Conservation (phyloP, 2,113 vertebrate genomes). For the Petaurus breviceps region DNA sequence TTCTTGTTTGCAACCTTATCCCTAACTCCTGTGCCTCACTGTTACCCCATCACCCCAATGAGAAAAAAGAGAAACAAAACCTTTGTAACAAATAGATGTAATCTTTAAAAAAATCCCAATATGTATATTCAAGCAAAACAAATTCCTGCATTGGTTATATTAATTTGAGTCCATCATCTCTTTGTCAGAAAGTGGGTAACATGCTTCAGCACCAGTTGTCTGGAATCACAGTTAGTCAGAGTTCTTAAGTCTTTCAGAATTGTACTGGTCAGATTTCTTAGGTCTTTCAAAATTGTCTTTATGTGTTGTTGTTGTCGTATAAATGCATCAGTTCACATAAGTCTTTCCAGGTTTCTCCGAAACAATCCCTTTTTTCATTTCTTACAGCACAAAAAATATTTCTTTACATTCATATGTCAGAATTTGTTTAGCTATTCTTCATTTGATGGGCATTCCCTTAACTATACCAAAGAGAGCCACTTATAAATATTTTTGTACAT, state of each 20-base stretch:
- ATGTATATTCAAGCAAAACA: background rate
- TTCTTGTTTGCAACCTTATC: background rate
- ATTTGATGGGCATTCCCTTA: background rate
- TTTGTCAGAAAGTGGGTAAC: background rate
- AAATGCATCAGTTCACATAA: background rate
- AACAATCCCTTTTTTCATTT: background rate
- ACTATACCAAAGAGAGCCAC: background rate
- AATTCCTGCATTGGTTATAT: background rate
- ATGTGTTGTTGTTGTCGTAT: background rate
- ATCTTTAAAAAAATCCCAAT: background rate
- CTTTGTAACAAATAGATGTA: background rate
- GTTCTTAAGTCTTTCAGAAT: no score
- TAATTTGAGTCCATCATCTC: background rate
- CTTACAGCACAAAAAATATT: background rate
- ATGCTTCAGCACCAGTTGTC: background rate
- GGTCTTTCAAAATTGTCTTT: background rate
- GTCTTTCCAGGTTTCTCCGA: background rate
- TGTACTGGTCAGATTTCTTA: no score
- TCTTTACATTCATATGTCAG: background rate
- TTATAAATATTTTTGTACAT: background rate
- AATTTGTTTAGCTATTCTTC: background rate
- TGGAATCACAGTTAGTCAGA: no score
- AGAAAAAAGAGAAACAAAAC: background rate
- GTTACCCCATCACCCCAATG: background rate
- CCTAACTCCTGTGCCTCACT: background rate